Base-by-base conservation (phyloP, 2,888 invertebrate genomes). In the Ochropacha duplaris region DNA sequence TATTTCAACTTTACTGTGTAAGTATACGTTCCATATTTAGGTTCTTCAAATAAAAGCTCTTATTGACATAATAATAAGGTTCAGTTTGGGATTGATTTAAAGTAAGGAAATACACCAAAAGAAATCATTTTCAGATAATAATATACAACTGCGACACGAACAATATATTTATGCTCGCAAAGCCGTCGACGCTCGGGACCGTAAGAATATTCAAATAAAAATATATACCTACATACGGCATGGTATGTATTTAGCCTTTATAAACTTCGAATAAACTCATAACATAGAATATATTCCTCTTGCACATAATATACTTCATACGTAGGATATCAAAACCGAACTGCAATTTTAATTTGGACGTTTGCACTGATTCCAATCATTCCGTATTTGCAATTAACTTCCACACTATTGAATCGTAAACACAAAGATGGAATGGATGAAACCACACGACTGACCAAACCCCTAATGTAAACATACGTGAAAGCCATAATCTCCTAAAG, bases 401-500 rank as follows among this genome's bases (percentile, higher is more conserved):
- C 31, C 34, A 52, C 52, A 22, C 52, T 28, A 52, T 52, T 34
- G 34, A 57, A 50, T 39, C 59, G 36, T 22, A 28, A 57, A 54
- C 57, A 62, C 64, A 66, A 61, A 74, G 73, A 69, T 69, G 69
- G 66, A 62, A 69, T 69, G 70, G 66, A 62, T 55, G 74, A 78
- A 78, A 80, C 78, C 83, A 71, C 79, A 79, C 63, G 58, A 78
- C 66, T 81, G 82, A 78, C 82, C 82, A 66, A 70, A 76, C 75
- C 60, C 61, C 74, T 79, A 80, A 83, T 78, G 74, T 76, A 75
- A 74, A 76, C 79, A 81, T 75, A 79, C 81, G 76, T 80, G 82
- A 81, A 81, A 81, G 78, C 83, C 83, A 74, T 86, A 88, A 88
- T 88, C 86, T 85, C 72, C 79, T 74, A 83, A 88, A 87, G 87